These are phyloP conservation scores for Gonatopus flavifemur DNA, from an alignment of 1,140 invertebrate genomes.

Conservation along the genomic window DNA sequence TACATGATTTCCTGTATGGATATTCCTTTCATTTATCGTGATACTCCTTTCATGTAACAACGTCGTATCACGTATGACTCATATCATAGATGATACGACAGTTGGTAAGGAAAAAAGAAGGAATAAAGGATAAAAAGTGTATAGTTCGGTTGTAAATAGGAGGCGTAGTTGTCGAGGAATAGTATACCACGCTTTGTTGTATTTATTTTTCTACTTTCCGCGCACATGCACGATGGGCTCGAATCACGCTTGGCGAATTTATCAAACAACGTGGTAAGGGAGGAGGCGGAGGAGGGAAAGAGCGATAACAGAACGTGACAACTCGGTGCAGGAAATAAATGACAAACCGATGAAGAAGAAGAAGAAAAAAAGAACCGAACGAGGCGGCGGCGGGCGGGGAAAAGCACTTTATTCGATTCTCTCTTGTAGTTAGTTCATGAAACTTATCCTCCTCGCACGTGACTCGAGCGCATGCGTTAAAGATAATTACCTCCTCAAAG, in stretches of 20 bases:
- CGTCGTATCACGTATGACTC: too few relatives aligned
- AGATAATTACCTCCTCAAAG: conserved; percentile 11
- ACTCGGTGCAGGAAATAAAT: conserved; percentile 1
- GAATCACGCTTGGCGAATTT: conserved; percentile 21
- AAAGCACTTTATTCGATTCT: conserved; percentile 19
- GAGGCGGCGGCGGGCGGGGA: too few relatives aligned
- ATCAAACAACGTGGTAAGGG: neutral
- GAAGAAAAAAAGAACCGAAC: neutral
- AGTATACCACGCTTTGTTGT: conserved; percentile 5
- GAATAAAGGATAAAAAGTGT: too few relatives aligned
- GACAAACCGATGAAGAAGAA: neutral
- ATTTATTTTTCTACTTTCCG: conserved; percentile 3
- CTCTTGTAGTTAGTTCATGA: conserved; percentile 12
- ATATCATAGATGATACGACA: too few relatives aligned
- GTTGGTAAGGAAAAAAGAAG: too few relatives aligned
- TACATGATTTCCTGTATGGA: too few relatives aligned
- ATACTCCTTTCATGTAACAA: too few relatives aligned
- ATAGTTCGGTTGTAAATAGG: neutral
- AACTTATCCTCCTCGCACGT: neutral
- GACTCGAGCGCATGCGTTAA: neutral
- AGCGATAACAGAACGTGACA: conserved; percentile 15
- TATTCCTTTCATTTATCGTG: too few relatives aligned
- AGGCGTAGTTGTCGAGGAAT: too few relatives aligned
- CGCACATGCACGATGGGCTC: conserved; percentile 13
- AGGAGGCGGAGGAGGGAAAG: neutral